These are phyloP conservation scores for Marcusenius ussheri DNA, from an alignment of 2,113 vertebrate genomes.

Conservation along the genomic window DNA sequence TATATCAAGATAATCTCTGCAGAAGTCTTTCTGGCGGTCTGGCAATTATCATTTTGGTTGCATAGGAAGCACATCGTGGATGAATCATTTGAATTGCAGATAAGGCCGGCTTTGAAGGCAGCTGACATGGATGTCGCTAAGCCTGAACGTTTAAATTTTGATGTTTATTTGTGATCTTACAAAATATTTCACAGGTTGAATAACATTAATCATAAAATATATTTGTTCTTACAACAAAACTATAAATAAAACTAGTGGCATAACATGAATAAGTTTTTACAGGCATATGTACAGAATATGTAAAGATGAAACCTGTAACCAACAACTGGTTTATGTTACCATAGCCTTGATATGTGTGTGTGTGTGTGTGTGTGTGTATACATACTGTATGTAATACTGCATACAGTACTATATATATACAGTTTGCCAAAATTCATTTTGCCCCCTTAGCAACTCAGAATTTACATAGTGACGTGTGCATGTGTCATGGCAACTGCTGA, in stretches of 20 bases:
- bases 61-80: not conserved
- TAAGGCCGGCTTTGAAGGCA: not conserved
- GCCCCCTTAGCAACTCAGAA: not conserved
- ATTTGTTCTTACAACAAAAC: not conserved
- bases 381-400: not conserved
- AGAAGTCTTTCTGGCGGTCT: not conserved
- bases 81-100: not conserved
- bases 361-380: not conserved
- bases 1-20: not conserved
- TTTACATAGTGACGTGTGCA: slow-evolving; percentile 1
- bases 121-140: not conserved
- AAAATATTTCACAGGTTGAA: not conserved
- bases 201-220: not conserved
- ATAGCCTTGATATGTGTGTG: not conserved
- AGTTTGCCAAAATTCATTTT: not conserved
- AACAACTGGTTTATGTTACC: not conserved
- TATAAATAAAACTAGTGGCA: not conserved
- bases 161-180: not conserved
- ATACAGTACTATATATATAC: not conserved
- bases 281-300: not conserved
- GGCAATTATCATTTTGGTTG: not conserved
- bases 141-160: not conserved
- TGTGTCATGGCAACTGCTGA: slow-evolving; percentile 8
- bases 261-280: not conserved
- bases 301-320: not conserved